These are phyloP conservation scores for Oegoconia quadripuncta DNA, from an alignment of 2,888 invertebrate species.

Conservation along the genomic window DNA sequence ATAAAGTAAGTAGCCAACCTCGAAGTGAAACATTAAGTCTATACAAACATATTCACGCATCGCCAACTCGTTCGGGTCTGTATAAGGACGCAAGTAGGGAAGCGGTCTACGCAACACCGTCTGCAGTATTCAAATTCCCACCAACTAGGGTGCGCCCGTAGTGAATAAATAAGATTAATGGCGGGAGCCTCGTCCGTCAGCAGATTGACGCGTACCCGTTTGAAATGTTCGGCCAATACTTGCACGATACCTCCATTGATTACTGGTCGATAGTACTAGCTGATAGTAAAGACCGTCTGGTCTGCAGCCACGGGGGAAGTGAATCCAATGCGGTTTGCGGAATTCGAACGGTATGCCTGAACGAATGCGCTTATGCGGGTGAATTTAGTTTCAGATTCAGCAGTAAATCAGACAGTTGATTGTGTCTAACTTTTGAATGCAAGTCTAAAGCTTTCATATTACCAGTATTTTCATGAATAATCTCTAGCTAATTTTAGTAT, in stretches of 20 bases:
- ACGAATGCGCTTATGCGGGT: slow-evolving; percentile 8
- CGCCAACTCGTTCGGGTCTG: not conserved
- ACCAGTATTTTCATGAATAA: no score
- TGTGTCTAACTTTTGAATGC: no score
- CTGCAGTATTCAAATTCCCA: slow-evolving; percentile 59
- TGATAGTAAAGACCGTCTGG: slow-evolving; percentile 19
- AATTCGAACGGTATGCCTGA: slow-evolving; percentile 6
- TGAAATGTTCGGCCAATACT: slow-evolving; percentile 29
- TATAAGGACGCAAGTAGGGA: not conserved
- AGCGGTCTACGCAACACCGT: slow-evolving; percentile 29
- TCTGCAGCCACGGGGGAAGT: slow-evolving; percentile 13
- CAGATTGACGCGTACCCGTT: slow-evolving; percentile 34
- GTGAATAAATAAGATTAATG: slow-evolving; percentile 68
- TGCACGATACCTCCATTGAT: slow-evolving; percentile 39
- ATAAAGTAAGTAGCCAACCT: no score
- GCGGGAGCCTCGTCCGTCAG: slow-evolving; percentile 39
- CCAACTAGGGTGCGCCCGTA: slow-evolving; percentile 44
- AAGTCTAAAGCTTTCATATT: no score
- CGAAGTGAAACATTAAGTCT: not conserved
- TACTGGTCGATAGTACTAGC: slow-evolving; percentile 24
- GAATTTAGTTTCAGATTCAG: not conserved
- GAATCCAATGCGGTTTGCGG: slow-evolving; percentile 15
- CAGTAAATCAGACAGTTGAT: not conserved
- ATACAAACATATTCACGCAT: not conserved
- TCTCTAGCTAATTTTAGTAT: no score